Evolutionary conservation across 2,113 vertebrate species (phyloP).

Genomic region (Donacobius atricapilla): DNA sequence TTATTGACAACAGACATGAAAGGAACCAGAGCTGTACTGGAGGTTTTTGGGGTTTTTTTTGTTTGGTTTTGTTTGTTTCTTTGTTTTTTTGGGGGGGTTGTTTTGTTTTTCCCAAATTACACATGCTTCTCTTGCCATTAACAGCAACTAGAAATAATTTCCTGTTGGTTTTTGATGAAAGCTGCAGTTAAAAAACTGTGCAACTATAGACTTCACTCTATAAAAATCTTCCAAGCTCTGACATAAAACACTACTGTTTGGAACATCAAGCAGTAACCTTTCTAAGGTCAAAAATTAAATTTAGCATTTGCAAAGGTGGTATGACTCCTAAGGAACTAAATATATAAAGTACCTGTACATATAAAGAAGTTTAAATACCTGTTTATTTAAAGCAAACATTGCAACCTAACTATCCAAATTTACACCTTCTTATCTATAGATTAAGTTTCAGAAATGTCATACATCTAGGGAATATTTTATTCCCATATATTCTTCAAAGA

Average conservation of each 20-base stretch:
- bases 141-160: not conserved
- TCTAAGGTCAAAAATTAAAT: not conserved
- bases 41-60: rapidly evolving
- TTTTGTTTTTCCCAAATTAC: not conserved
- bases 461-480: not conserved
- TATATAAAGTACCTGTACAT: not conserved
- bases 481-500: not conserved
- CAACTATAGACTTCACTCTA: not conserved
- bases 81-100: no score
- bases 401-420: not conserved
- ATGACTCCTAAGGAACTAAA: not conserved
- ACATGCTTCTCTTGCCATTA: not conserved
- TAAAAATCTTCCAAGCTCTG: not conserved
- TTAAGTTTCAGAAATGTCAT: not conserved
- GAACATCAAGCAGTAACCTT: not conserved
- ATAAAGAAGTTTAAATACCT: not conserved
- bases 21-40: not conserved
- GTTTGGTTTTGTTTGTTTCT: no score
- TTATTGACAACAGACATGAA: not conserved
- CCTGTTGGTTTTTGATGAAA: not conserved
- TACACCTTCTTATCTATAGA: not conserved
- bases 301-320: not conserved
- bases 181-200: not conserved
- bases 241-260: not conserved
- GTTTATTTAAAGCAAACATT: not conserved